Evolutionary conservation across 2,113 vertebrate genomes (phyloP).

Genomic region (Alexandromys fortis): DNA sequence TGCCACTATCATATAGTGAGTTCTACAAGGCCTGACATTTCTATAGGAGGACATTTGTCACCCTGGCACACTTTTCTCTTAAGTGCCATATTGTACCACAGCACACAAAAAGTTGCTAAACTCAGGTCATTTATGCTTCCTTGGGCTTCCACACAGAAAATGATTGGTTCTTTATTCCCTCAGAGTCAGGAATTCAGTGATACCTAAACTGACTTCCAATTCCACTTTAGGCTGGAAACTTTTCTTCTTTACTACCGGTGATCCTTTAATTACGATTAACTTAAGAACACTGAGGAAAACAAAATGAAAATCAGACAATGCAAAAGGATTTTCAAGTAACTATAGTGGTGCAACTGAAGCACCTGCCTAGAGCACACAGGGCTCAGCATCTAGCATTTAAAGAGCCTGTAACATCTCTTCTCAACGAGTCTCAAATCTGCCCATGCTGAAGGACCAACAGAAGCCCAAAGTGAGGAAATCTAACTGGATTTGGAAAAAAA

Average conservation of each 20-base stretch:
- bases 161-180: not conserved
- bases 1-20: not conserved
- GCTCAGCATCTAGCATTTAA: not conserved
- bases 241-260: not conserved
- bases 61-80: not conserved
- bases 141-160: not conserved
- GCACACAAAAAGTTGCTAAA: not conserved
- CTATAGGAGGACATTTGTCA: constrained; percentile 20
- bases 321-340: not conserved
- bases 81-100: not conserved
- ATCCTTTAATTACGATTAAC: not conserved
- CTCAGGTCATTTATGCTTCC: constrained; percentile 6
- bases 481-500: constrained; percentile 5
- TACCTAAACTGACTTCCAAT: constrained; percentile 7
- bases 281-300: not conserved
- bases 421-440: not conserved
- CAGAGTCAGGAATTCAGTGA: not conserved
- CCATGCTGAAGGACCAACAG: not conserved
- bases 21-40: constrained; percentile 18
- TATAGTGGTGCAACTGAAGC: not conserved
- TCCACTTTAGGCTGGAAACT: not conserved
- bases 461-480: not conserved
- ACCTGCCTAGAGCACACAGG: not conserved
- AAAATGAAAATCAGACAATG: not conserved
- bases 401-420: not conserved